Evolutionary conservation across 2,888 invertebrate species (phyloP).

Genomic region (Hirtodrosophila cameraria): DNA sequence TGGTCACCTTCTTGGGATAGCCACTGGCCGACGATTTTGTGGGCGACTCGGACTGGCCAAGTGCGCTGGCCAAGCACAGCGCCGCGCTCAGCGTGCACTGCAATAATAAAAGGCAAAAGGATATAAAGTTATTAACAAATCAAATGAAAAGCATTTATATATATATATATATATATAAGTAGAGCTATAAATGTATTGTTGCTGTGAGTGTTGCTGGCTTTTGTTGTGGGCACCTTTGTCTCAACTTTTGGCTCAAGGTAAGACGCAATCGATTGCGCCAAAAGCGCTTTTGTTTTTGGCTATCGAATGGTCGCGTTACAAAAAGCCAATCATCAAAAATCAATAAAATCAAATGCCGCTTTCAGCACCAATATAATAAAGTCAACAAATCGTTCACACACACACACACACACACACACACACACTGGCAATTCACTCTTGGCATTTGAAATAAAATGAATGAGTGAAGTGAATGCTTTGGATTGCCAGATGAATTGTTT

Average conservation of each 20-base stretch:
- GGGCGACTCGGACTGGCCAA: conserved; percentile 36
- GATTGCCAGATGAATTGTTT: neutral
- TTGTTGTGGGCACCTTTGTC: conserved; percentile 42
- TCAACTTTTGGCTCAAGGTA: conserved; percentile 61
- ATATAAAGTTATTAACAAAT: neutral
- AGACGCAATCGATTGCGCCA: conserved; percentile 57
- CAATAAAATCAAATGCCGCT: conserved; percentile 46
- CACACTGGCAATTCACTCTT: conserved; percentile 39
- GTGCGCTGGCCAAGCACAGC: conserved; percentile 53
- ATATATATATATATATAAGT: neutral
- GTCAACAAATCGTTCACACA: conserved; percentile 11
- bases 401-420: conserved; percentile 9
- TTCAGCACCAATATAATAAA: conserved; percentile 43
- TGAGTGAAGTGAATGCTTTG: conserved; percentile 19
- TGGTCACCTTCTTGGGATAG: conserved; percentile 82
- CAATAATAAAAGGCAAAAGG: conserved; percentile 25
- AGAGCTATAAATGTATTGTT: neutral
- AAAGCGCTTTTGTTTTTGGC: conserved; percentile 56
- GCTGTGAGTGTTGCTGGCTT: conserved; percentile 4
- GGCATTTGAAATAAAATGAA: conserved; percentile 38
- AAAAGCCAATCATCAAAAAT: conserved; percentile 44
- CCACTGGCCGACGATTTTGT: conserved; percentile 41
- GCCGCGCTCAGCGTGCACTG: conserved; percentile 61
- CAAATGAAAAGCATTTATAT: neutral
- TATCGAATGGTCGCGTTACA: conserved; percentile 50